phyloP scores from a whole-genome alignment of 2,113 vertebrate genomes.

The Agapornis roseicollis region DNA sequence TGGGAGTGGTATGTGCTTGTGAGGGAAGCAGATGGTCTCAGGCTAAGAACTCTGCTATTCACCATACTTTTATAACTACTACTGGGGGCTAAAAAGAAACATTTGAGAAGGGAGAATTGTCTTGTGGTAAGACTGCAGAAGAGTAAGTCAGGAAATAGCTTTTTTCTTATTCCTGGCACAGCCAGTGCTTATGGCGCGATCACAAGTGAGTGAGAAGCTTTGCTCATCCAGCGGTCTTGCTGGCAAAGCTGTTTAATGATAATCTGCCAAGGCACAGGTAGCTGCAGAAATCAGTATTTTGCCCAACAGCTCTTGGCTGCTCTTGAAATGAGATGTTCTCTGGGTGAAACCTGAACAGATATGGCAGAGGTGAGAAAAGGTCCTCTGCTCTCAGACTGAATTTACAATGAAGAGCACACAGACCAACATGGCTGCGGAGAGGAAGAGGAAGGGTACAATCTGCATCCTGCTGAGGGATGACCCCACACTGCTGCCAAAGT shows the following conservation, averaged over 20 bases:
- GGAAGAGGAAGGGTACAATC: not conserved
- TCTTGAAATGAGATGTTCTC: not conserved
- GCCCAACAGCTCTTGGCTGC: not conserved
- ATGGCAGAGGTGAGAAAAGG: not conserved
- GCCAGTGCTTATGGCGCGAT: not conserved
- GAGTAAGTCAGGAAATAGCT: not conserved
- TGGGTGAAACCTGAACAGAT: not conserved
- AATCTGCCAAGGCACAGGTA: not conserved
- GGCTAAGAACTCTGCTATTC: constrained; percentile 18
- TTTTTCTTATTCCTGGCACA: not conserved
- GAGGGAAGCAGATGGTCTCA: constrained; percentile 16
- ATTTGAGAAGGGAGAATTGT: not conserved
- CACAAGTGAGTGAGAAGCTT: not conserved
- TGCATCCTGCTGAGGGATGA: not conserved
- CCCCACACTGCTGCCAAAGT: not conserved
- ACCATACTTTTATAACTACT: constrained; percentile 2
- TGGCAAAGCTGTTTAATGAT: not conserved
- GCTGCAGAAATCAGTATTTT: not conserved
- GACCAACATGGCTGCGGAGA: rapidly evolving
- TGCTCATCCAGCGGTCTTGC: rapidly evolving
- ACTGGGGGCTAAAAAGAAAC: not conserved
- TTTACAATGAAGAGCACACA: not conserved
- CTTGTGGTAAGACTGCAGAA: not conserved
- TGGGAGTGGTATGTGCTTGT: not conserved
- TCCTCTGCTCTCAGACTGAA: not conserved